These are phyloP conservation scores for Pseudomyrmex cubaensis DNA, from an alignment of 1,140 invertebrate genomes.

Conservation along the genomic window DNA sequence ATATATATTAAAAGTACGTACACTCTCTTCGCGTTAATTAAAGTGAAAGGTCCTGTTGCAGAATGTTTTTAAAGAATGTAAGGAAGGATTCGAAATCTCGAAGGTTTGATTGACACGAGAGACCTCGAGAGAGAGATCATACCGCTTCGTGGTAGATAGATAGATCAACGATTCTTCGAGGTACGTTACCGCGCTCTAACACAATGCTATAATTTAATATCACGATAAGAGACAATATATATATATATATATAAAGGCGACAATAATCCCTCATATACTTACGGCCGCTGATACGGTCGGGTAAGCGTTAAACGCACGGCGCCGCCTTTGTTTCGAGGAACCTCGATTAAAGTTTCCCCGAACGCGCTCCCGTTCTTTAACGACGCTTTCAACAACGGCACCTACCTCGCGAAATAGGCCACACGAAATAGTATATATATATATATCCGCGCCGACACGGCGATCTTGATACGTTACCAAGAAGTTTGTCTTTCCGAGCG, in stretches of 20 bases:
- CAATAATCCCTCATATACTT: slow-evolving; percentile 26
- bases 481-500: slow-evolving; percentile 1
- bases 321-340: slow-evolving; percentile 48
- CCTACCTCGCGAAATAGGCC: slow-evolving; percentile 32
- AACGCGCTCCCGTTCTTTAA: slow-evolving; percentile 46
- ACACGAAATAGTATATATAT: slow-evolving; percentile 16
- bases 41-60: too few species aligned
- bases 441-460: too few species aligned
- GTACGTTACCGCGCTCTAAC: too few species aligned
- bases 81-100: too few species aligned
- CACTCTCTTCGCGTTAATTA: too few species aligned
- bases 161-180: background rate
- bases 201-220: slow-evolving; percentile 3
- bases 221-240: background rate
- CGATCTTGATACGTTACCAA: too few species aligned
- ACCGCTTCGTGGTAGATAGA: background rate
- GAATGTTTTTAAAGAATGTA: too few species aligned
- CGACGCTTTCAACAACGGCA: slow-evolving; percentile 33
- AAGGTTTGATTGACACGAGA: too few species aligned
- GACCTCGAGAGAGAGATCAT: background rate
- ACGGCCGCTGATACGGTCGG: slow-evolving; percentile 15
- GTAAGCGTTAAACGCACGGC: background rate
- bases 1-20: too few species aligned
- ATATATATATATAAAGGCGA: background rate
- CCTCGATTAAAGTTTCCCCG: slow-evolving; percentile 46